These are phyloP conservation scores for Melinaea menophilus DNA, from an alignment of 2,888 invertebrate species.

Conservation along the genomic window DNA sequence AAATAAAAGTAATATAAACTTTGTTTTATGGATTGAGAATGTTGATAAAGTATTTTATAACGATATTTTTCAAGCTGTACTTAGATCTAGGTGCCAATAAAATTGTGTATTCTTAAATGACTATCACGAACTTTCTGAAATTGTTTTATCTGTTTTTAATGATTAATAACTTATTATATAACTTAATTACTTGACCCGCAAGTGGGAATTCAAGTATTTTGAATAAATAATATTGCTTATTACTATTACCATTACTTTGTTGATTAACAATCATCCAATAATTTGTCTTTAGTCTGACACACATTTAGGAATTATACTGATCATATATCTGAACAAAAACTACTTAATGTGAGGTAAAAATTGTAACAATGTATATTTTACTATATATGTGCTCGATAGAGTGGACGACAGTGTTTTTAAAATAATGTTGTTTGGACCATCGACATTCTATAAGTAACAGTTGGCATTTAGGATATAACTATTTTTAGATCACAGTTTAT, in stretches of 20 bases:
- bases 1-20: background rate
- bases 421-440: no score
- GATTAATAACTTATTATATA: background rate
- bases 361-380: no score
- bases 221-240: background rate
- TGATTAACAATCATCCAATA: no score
- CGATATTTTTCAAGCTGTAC: background rate
- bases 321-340: no score
- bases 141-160: conserved; percentile 1
- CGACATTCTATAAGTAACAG: no score
- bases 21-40: background rate
- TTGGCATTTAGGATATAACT: no score
- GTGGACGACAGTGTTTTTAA: no score
- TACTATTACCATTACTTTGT: background rate
- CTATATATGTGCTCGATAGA: no score
- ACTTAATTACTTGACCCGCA: background rate
- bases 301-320: no score
- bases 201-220: background rate
- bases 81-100: background rate
- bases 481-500: no score
- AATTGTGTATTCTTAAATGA: background rate
- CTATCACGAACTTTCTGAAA: background rate
- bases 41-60: background rate
- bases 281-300: no score
- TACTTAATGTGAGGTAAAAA: no score